Evolutionary conservation across 2,113 vertebrate species (phyloP).

Genomic region (Strix uralensis): DNA sequence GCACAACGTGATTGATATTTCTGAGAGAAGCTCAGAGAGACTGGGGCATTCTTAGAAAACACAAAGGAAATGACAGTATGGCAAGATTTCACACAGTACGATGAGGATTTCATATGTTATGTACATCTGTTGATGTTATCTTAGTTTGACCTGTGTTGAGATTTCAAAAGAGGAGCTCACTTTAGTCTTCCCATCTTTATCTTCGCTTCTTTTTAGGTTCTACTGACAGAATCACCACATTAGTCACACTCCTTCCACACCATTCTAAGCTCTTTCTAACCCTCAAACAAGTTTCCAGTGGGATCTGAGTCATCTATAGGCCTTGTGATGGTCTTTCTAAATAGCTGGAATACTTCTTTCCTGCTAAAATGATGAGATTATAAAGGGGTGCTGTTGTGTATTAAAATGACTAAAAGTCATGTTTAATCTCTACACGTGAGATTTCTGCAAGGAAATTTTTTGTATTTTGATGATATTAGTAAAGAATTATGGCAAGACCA

Average conservation of each 20-base stretch:
- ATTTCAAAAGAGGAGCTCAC: not conserved
- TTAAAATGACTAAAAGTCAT: not conserved
- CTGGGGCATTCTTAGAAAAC: not conserved
- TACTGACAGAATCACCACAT: not conserved
- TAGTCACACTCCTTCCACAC: not conserved
- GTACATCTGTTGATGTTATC: not conserved
- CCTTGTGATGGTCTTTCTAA: not conserved
- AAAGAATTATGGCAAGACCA: not conserved
- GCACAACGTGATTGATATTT: not conserved
- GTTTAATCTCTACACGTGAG: not conserved
- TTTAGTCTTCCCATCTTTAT: not conserved
- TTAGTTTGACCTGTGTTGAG: not conserved
- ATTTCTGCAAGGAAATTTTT: not conserved
- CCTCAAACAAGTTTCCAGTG: not conserved
- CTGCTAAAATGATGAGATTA: not conserved
- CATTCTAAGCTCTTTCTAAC: not conserved
- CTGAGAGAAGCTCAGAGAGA: not conserved
- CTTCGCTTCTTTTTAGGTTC: not conserved
- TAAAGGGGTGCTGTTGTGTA: not conserved
- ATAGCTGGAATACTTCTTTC: not conserved
- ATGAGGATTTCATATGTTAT: not conserved
- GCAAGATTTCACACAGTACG: not conserved
- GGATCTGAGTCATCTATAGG: not conserved
- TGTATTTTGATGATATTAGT: not conserved
- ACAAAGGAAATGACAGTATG: not conserved